Evolutionary conservation across 2,113 vertebrate species (phyloP), one percentile per base, ranked within the genome.

Genomic region (Campylomormyrus numenius): DNA sequence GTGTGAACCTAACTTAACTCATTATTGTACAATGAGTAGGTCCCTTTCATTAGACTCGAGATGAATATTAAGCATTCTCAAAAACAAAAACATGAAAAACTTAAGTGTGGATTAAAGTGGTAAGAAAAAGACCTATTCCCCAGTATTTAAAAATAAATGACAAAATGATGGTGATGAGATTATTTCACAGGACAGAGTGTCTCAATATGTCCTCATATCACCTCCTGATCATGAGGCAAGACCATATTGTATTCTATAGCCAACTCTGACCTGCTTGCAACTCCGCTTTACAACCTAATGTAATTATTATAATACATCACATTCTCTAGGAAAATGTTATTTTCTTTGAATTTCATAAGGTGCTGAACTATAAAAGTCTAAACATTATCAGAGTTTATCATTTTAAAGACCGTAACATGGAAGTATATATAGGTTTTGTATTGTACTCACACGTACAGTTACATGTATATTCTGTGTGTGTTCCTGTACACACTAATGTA

Each of bases 351-450:
- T 66, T 85, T 74, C 13, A 90, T 86, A 90, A 87, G 56, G 84
- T 86, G 83, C 89, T 50, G 56, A 90, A 87, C 85, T 87, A 90
- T 58, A 52, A 88, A 84, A 89, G 83, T 85, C 52, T 74, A 89
- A 85, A 62, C 31, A 74, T 53, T 62, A 66, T 70, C 42, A 13
- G 45, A 49, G 58, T 70, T 90, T 74, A n/a, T 45, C 19, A 87
- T 90, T 85, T 85, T 89, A 45, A 42, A 53, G 27, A 87, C 45
- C 49, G 31, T 50, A 87, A 86, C n/a, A 70, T 87, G 42, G 42
- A 56, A 49, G 56, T 80, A 52, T 70, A 58, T 85, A 58, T 48
- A 80, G 35, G 35, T 42, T 17, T 80, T 80, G 24, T 58, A 58
- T 58, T 86, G 9, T 27, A 58, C 53, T 87, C 86, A 7, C 84